Conservation (phyloP, 2,113 vertebrate species). For the Chrysemys picta region DNA sequence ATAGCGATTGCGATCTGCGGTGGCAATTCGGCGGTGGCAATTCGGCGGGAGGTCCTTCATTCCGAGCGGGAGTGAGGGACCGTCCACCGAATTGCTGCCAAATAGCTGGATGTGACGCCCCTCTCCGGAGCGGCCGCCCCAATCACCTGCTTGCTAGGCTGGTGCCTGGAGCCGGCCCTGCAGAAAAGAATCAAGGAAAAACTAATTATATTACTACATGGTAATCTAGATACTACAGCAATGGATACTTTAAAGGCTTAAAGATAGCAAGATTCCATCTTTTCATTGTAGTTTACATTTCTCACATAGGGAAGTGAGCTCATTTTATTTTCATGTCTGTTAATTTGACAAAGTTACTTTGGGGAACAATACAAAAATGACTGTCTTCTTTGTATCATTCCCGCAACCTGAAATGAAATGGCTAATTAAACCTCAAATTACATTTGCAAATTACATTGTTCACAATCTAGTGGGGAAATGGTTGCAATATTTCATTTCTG, state of each 20-base stretch:
- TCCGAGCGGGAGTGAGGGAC: too few species aligned
- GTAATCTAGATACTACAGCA: not conserved
- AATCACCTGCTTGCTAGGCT: too few species aligned
- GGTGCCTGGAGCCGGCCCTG: too few species aligned
- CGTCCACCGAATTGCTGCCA: too few species aligned
- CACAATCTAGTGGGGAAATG: slow-evolving; percentile 7
- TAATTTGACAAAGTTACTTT: not conserved
- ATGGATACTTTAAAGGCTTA: not conserved
- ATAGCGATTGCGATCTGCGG: too few species aligned
- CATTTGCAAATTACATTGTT: not conserved
- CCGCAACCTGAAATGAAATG: not conserved
- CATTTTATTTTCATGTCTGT: not conserved
- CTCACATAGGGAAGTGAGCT: not conserved
- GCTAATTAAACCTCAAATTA: not conserved
- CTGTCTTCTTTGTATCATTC: not conserved
- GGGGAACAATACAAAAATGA: not conserved
- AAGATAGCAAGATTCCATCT: not conserved
- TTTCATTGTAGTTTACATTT: not conserved
- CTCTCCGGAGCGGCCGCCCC: too few species aligned
- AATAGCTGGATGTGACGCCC: too few species aligned
- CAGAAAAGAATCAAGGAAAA: not conserved
- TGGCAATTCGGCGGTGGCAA: too few species aligned
- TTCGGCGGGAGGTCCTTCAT: too few species aligned
- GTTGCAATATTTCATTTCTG: not conserved
- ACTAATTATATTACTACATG: not conserved